Percentiles rank a stretch among this genome's conserved stretches.
These are phyloP conservation scores for Melanerpes formicivorus DNA, from an alignment of 2,113 vertebrate genomes.

Conservation along the genomic window DNA sequence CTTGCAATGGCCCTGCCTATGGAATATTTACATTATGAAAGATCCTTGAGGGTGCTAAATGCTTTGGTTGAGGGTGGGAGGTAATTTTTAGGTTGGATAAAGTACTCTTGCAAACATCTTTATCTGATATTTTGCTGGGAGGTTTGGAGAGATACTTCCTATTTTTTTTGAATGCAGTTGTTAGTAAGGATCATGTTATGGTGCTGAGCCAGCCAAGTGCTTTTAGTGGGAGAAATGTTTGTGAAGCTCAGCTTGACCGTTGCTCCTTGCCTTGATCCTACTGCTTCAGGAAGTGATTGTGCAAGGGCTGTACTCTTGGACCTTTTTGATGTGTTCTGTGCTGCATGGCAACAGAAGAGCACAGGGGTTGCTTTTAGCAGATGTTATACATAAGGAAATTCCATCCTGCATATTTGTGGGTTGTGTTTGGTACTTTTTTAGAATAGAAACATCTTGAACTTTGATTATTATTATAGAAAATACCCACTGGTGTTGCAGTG, in stretches of 20 bases:
- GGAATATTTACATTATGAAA: not conserved
- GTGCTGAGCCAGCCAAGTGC: not conserved
- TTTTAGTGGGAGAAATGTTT: not conserved
- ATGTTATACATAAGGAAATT: conserved; percentile 46
- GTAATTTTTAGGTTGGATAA: not conserved
- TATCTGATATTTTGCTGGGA: not conserved
- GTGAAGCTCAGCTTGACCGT: not conserved
- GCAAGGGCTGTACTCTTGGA: not conserved
- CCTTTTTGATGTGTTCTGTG: not conserved
- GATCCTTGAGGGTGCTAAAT: not conserved
- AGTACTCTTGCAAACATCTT: not conserved
- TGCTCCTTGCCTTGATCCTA: not conserved
- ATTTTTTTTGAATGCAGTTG: not conserved
- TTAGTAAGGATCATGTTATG: not conserved
- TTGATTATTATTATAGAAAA: conserved; percentile 34
- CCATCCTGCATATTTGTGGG: not conserved
- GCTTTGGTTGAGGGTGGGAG: not conserved
- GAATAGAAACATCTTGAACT: conserved; percentile 13
- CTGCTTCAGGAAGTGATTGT: not conserved
- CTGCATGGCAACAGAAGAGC: not conserved
- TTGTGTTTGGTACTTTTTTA: not conserved
- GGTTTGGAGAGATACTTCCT: not conserved
- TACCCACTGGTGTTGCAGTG: conserved; percentile 8
- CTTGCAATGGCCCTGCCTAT: not conserved
- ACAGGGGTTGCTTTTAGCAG: not conserved